Evolutionary conservation across 2,797 vertebrate species (phyloP).

Genomic region (Etheostoma nigrum): DNA sequence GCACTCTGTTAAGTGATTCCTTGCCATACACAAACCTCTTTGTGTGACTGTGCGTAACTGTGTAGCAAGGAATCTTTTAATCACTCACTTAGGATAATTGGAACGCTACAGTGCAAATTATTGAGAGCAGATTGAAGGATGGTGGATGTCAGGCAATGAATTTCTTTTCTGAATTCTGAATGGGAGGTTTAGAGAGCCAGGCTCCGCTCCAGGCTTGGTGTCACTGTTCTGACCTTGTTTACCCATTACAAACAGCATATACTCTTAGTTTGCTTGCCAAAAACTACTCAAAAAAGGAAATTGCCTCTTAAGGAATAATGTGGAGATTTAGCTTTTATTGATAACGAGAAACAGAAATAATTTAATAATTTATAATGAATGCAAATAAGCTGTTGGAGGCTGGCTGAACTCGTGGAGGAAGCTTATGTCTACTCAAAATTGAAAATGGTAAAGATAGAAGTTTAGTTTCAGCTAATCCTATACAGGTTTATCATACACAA

Average conservation of each 20-base stretch:
- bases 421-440: neutral
- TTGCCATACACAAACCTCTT: constrained; percentile 38
- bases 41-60: constrained; percentile 51
- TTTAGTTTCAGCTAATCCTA: neutral
- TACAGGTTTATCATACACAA: too few species aligned
- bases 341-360: constrained; percentile 34
- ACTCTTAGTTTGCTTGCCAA: neutral
- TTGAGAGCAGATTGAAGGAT: constrained; percentile 71
- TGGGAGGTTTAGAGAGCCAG: constrained; percentile 19
- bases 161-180: constrained; percentile 49
- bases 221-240: constrained; percentile 20
- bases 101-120: constrained; percentile 62
- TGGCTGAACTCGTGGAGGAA: neutral
- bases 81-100: constrained; percentile 69
- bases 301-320: constrained; percentile 17
- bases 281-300: constrained; percentile 17
- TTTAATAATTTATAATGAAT: neutral
- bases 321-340: constrained; percentile 37
- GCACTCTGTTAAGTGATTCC: constrained; percentile 51
- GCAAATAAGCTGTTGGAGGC: constrained; percentile 8
- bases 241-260: constrained; percentile 22
- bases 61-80: constrained; percentile 70
- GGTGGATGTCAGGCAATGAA: constrained; percentile 41
- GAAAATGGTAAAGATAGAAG: too few species aligned
- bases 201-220: neutral